These are phyloP conservation scores for Mythimna impura DNA, from an alignment of 2,888 invertebrate species.

Conservation along the genomic window DNA sequence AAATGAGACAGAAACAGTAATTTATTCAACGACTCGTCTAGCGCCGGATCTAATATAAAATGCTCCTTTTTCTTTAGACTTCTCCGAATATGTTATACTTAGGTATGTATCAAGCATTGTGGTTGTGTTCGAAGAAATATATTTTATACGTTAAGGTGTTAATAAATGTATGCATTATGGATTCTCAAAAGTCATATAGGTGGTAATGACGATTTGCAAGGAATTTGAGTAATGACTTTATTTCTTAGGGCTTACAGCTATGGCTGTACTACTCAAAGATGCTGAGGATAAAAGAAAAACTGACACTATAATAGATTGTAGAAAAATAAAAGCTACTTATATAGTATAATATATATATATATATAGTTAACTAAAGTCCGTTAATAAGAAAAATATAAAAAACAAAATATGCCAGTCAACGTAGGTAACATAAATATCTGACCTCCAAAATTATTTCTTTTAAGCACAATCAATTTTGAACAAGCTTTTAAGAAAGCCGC, in stretches of 20 bases:
- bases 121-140: conserved; percentile 40
- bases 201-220: conserved; percentile 19
- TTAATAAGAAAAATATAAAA: conserved; percentile 10
- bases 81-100: conserved; percentile 53
- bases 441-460: conserved; percentile 34
- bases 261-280: neutral
- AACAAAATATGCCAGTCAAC: neutral
- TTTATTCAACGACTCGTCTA: conserved; percentile 74
- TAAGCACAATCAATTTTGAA: conserved; percentile 45
- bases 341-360: too few species aligned
- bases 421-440: conserved; percentile 40
- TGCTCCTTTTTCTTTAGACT: conserved; percentile 53
- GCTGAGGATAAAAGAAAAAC: neutral
- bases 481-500: conserved; percentile 31
- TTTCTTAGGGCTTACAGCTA: conserved; percentile 12
- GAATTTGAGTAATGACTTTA: conserved; percentile 29
- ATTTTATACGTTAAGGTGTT: conserved; percentile 22
- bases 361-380: neutral
- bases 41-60: conserved; percentile 63
- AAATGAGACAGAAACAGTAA: conserved; percentile 63
- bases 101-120: conserved; percentile 16
- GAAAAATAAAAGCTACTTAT: neutral
- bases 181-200: conserved; percentile 26
- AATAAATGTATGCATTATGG: conserved; percentile 12
- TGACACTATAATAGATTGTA: neutral